Evolutionary conservation across 2,113 vertebrate genomes (phyloP), one percentile per base, ranked within the genome.

Genomic region (Penelope pileata): DNA sequence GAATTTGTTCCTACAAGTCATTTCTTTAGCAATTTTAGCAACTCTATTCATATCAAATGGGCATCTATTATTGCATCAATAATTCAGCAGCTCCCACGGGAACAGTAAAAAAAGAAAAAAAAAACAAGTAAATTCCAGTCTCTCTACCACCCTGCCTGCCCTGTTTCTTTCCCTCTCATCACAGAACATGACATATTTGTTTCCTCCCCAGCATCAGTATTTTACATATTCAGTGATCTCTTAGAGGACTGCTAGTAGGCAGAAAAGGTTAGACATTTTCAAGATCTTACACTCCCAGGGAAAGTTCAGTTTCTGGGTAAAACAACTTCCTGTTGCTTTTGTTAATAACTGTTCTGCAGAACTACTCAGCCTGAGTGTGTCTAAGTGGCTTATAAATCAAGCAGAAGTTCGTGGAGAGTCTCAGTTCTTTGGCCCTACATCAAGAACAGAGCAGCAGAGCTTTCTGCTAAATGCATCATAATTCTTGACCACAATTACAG

Each of bases 351-450:
- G 7, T 45, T 70, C 27, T 10, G 4, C 47, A 58, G 48, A 90
- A 24, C 47, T 87, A 38, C 32, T 88, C 76, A 30, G 45, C n/a
- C 75, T 56, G 32, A 89, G 21, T 5, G 2, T 85, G 91, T 84
- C 70, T 80, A 89, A 94, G 67, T 32, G 78, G 77, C 47, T 78
- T 87, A 88, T 91, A 94, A 95, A 91, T 93, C 90, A 94, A 93
- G 26, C 2, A 9, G 1, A 54, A 79, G 66, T 82, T 69, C 75
- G 64, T 43, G 38, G 72, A 50, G 38, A 85, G 43, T 34, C 74
- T 77, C 40, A 43, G 60, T 85, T 85, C 53, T 69, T 60, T 87
- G 70, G 48, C 48, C 70, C 27, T 72, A 72, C 45, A 82, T 79
- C 66, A 87, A 79, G 84, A 93, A 51, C 17, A 89, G n/a, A 85